phyloP scores from a whole-genome alignment of 1,140 invertebrate genomes.

The Leptinotarsa texana region DNA sequence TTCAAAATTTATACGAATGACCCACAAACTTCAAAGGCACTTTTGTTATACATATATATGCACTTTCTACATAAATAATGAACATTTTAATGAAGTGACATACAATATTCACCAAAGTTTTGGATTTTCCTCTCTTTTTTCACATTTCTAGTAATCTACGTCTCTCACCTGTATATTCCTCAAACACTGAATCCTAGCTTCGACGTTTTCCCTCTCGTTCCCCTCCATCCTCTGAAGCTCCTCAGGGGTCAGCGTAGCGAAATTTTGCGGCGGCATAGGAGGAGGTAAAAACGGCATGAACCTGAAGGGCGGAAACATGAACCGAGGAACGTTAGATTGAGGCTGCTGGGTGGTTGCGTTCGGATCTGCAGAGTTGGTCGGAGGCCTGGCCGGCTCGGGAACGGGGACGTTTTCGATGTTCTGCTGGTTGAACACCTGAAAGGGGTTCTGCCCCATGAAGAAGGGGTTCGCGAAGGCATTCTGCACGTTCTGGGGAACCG shows the following conservation, averaged over 20 bases:
- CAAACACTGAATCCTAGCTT: slow-evolving; percentile 84
- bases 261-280: slow-evolving; percentile 76
- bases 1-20: too few species aligned
- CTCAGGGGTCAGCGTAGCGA: slow-evolving; percentile 76
- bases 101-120: too few species aligned
- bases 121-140: too few species aligned
- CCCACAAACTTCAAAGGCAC: too few species aligned
- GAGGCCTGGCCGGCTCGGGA: slow-evolving; percentile 1
- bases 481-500: slow-evolving; percentile 35
- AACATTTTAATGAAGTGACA: too few species aligned
- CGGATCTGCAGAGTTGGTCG: slow-evolving; percentile 21
- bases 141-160: too few species aligned
- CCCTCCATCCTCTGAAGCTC: slow-evolving; percentile 90
- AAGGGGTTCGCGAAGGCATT: slow-evolving; percentile 44
- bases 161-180: slow-evolving; percentile 73
- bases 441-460: slow-evolving; percentile 46
- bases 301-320: slow-evolving; percentile 63
- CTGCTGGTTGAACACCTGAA: slow-evolving; percentile 44
- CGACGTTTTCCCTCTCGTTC: slow-evolving; percentile 80
- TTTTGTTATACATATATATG: too few species aligned
- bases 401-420: slow-evolving; percentile 7
- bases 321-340: slow-evolving; percentile 55
- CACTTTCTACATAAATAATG: too few species aligned
- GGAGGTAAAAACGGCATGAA: slow-evolving; percentile 66
- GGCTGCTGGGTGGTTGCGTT: slow-evolving; percentile 33